Base-by-base conservation (phyloP, 2,113 vertebrate species). In the Pelobates fuscus region DNA sequence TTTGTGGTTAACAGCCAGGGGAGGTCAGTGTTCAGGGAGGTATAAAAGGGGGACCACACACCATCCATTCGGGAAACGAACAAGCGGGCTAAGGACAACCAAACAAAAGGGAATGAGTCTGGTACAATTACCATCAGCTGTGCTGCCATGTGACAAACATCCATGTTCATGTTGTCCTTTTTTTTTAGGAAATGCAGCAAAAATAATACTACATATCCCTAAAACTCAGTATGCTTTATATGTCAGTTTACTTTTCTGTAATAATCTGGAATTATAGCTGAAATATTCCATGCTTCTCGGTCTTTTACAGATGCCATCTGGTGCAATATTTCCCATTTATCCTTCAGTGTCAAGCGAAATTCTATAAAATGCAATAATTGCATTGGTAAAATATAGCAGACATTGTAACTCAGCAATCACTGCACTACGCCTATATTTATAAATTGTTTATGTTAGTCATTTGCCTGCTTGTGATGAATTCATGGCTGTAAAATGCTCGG, bases 251-350 rank as follows among this genome's bases (percentile, higher is more conserved):
- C 12, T 49, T 49, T 1, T 49, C 15, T 14, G 44, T 58, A 58
- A 21, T 71, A 60, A 71, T 59, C 68, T 60, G 68, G 68, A n/a
- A 60, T 70, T 60, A 70, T 61, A 18, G 55, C 37, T 25, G 57
- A 71, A 71, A 71, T 57, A 44, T 44, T 61, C 59, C 5, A 26
- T 71, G 25, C 21, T 26, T 24, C 8, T 29, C 41, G 60, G 55
- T 44, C 37, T 37, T 60, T 70, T 70, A 60, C 24, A 44, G 59
- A 21, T 27, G 44, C 69, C 69, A 71, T 61, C 69, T 60, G 69
- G 32, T 46, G 27, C 41, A 15, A 61, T 71, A 30, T 44, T 60
- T 71, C 32, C 41, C 26, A 18, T 70, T 24, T 44, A 61, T 59
- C 57, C 27, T 49, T 4, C 24, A 44, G 37, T 23, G 37, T 26